Evolutionary conservation across 2,113 vertebrate species (phyloP), one percentile per base, ranked within the genome.

Genomic region (Corapipo altera): DNA sequence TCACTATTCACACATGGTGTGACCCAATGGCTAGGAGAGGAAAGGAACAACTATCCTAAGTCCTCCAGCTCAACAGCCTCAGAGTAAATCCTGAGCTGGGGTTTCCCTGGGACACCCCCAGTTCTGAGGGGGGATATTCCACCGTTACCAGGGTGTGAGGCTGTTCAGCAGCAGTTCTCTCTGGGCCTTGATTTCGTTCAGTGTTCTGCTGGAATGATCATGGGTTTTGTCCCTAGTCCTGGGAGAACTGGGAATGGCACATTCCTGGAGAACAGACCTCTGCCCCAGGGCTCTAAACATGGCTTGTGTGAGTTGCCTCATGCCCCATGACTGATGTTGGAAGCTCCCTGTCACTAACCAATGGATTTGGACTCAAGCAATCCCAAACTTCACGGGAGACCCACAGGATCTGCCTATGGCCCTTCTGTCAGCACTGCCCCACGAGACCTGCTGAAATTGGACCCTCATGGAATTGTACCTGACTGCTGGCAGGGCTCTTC

Each of bases 261-360:
- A 5, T 24, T 55, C 44, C 79, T 90, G 59, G 55, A 66, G 74
- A 52, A 41, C 26, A 80, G 21, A 28, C 9, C n/a, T 59, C 51
- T 91, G 55, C 32, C 44, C 18, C 16, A 37, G 32, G 39, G 35
- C 76, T 91, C 54, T 43, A 10, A 43, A 46, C 0, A 0, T 32
- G 46, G 39, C 32, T 4, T 4, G 27, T 2, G 0, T 28, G 78
- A 82, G 35, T 33, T 5, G 8, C 51, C 62, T 62, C 0, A 1
- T 86, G 51, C 69, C 43, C 64, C 14, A 26, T 30, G 54, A 12
- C 22, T 0, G 1, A 3, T 22, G n/a, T 2, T 54, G 18, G 66
- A 83, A 72, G 43, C 64, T 85, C 41, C 15, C 23, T 55, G n/a
- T 27, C 12, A 7, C 35, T 55, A 39, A n/a, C 51, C 20, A 21